Conservation (phyloP, 2,797 vertebrate genomes). For the Poecilia wingei region DNA sequence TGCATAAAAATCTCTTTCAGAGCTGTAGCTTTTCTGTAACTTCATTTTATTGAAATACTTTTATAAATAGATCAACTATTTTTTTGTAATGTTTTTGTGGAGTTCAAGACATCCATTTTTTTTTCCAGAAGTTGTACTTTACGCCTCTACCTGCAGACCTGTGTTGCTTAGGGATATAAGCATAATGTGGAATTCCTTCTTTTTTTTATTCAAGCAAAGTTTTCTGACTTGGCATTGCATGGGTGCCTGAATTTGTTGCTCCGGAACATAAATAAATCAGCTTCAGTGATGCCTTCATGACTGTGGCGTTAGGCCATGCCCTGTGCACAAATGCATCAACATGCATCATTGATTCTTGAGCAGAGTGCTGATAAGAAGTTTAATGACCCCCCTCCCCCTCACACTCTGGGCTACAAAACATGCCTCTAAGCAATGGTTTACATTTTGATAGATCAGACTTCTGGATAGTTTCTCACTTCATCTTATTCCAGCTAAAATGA, state of each 20-base stretch:
- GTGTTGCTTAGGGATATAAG: not conserved
- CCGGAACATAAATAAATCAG: not conserved
- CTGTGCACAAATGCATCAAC: constrained; percentile 4
- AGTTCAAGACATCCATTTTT: not conserved
- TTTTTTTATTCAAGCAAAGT: not conserved
- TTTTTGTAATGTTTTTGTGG: not conserved
- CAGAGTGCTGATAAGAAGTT: not conserved
- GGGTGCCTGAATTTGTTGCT: not conserved
- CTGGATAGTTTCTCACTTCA: not conserved
- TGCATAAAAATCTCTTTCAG: not conserved
- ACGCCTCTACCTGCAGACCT: not conserved
- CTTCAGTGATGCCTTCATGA: not conserved
- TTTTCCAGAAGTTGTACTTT: not conserved
- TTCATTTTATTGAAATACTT: not conserved
- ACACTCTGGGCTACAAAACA: not conserved
- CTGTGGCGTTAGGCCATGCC: not conserved
- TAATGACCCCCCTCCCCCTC: not conserved
- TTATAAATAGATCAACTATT: not conserved
- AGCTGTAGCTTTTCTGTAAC: not conserved
- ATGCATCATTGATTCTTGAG: constrained; percentile 12
- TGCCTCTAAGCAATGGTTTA: not conserved
- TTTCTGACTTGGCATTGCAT: constrained; percentile 4
- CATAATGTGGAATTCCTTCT: not conserved
- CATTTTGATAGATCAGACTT: not conserved
- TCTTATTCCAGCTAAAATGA: not conserved